A percentile compares a stretch with the other conserved stretches of the same genome.
phyloP scores from a whole-genome alignment of 2,888 invertebrate genomes.

The Drosophila aldrichi region DNA sequence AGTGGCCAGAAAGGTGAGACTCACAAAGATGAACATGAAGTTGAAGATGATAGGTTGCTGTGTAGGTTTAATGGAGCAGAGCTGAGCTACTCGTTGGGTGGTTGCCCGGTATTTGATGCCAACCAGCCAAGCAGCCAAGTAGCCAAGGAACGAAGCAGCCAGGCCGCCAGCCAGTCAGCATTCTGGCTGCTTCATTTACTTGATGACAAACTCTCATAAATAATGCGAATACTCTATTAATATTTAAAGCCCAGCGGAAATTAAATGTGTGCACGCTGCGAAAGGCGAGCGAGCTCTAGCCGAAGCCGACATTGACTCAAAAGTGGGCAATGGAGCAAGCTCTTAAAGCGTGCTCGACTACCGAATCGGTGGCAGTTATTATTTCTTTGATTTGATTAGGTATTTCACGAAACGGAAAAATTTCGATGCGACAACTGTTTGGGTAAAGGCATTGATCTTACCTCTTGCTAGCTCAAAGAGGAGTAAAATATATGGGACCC shows the following conservation, averaged over 20 bases:
- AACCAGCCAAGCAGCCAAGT: not conserved
- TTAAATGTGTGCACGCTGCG: slow-evolving; percentile 57
- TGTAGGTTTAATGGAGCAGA: slow-evolving; percentile 31
- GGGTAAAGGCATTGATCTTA: not conserved
- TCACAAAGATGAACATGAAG: slow-evolving; percentile 28
- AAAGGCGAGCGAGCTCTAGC: not conserved
- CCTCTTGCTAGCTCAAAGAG: not conserved
- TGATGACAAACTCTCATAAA: slow-evolving; percentile 76
- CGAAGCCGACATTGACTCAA: not conserved
- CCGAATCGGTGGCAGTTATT: not conserved
- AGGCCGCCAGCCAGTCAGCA: not conserved
- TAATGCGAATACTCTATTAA: slow-evolving; percentile 71
- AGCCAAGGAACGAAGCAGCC: not conserved
- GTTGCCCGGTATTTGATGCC: slow-evolving; percentile 8
- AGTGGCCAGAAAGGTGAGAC: slow-evolving; percentile 40
- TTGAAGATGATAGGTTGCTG: slow-evolving; percentile 12
- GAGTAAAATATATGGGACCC: not conserved
- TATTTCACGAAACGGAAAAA: not conserved
- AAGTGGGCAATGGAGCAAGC: not conserved
- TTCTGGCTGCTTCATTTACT: slow-evolving; percentile 68
- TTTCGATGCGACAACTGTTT: not conserved
- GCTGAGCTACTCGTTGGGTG: slow-evolving; percentile 13
- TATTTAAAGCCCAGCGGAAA: slow-evolving; percentile 71
- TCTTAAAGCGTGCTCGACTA: no score
- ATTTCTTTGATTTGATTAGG: not conserved